These are phyloP conservation scores for Oreonectes daqikongensis DNA, from an alignment of 2,797 vertebrate species.

Conservation along the genomic window DNA sequence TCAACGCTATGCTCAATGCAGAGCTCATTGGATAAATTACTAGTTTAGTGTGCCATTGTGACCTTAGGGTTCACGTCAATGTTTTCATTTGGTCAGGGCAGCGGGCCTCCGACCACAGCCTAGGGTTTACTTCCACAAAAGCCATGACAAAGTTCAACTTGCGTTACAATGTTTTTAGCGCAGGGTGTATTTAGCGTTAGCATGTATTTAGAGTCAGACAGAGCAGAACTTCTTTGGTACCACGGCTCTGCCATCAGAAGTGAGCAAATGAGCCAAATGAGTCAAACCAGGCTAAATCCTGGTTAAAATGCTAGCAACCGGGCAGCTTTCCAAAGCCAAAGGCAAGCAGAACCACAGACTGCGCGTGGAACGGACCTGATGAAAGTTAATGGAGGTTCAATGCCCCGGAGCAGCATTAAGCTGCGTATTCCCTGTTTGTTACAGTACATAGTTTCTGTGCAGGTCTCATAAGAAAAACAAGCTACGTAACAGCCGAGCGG, in stretches of 20 bases:
- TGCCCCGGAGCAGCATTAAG: slow-evolving; percentile 1
- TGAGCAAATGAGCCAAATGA: not conserved
- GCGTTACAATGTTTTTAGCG: slow-evolving; percentile 5
- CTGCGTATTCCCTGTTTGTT: slow-evolving; percentile 4
- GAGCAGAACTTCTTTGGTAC: slow-evolving; percentile 10
- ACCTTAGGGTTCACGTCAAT: not conserved
- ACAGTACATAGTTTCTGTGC: slow-evolving; percentile 35
- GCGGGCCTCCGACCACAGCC: not conserved
- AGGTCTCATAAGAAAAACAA: slow-evolving; percentile 26
- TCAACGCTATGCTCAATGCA: not conserved
- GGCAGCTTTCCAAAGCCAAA: slow-evolving; percentile 18
- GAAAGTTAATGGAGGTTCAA: slow-evolving; percentile 43
- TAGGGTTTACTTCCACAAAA: slow-evolving; percentile 12
- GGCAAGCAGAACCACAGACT: slow-evolving; percentile 18
- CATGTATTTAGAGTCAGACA: slow-evolving; percentile 7
- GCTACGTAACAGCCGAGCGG: not conserved
- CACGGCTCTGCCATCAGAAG: not conserved
- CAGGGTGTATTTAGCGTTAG: slow-evolving; percentile 7
- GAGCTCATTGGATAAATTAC: not conserved
- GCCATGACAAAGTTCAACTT: not conserved
- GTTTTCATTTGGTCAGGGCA: slow-evolving; percentile 24
- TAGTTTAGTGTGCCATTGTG: not conserved
- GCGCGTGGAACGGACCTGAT: slow-evolving; percentile 15
- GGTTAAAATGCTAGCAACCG: not conserved
- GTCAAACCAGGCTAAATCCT: slow-evolving; percentile 9